Evolutionary conservation across 1,140 invertebrate genomes (phyloP).

Genomic region (Akabosia matsudoensis): DNA sequence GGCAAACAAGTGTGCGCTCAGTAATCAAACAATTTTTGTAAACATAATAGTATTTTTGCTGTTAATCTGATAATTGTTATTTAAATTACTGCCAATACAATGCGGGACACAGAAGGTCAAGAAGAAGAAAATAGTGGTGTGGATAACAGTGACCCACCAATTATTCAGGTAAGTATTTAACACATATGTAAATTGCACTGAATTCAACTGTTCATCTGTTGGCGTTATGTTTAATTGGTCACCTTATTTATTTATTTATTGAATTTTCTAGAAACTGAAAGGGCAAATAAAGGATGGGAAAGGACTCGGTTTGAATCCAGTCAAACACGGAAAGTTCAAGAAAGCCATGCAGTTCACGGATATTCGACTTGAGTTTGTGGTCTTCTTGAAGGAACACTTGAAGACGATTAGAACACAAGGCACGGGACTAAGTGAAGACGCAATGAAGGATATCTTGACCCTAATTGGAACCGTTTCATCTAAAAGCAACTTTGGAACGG

Average conservation of each 20-base stretch:
- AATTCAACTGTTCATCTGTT: too few species aligned
- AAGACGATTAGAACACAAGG: background rate
- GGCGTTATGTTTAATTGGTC: too few species aligned
- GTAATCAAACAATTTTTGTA: too few species aligned
- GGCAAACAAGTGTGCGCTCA: too few species aligned
- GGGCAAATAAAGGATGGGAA: background rate
- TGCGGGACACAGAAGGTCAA: too few species aligned
- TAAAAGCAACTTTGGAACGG: background rate
- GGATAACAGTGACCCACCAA: too few species aligned
- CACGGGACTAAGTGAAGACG: background rate
- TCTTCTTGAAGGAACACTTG: constrained; percentile 20
- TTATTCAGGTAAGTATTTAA: too few species aligned
- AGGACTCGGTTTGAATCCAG: background rate
- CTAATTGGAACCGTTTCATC: constrained; percentile 4
- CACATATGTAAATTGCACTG: too few species aligned
- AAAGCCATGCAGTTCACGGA: constrained; percentile 29
- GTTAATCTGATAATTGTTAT: too few species aligned
- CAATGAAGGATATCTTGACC: constrained; percentile 19
- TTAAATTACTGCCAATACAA: too few species aligned
- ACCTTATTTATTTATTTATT: background rate
- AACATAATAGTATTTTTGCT: too few species aligned
- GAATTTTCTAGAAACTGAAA: background rate
- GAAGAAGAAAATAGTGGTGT: too few species aligned
- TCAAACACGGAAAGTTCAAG: constrained; percentile 15
- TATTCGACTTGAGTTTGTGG: constrained; percentile 27